Conservation (phyloP, 2,797 vertebrate genomes). For the Gymnoscopelus braueri region DNA sequence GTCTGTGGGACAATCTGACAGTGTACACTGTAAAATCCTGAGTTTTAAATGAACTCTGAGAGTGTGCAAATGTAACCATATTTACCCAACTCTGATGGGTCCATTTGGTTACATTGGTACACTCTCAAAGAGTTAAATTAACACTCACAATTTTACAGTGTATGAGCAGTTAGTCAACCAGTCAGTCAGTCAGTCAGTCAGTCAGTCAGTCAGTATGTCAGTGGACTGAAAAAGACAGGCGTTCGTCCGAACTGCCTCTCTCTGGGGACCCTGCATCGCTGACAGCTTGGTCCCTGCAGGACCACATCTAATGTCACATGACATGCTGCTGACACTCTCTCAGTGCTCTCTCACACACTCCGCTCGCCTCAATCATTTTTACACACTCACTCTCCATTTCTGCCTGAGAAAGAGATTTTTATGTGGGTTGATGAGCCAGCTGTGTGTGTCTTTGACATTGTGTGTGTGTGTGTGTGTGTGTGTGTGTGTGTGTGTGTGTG, state of each 20-base stretch:
- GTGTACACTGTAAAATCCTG: too few relatives aligned
- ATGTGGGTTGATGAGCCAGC: slow-evolving; percentile 4
- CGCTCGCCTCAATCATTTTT: slow-evolving; percentile 39
- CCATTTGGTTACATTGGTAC: too few relatives aligned
- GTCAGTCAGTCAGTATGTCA: slow-evolving; percentile 48
- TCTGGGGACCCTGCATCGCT: slow-evolving; percentile 55
- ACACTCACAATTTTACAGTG: too few relatives aligned
- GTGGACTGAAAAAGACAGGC: slow-evolving; percentile 71
- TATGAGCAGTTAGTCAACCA: background rate
- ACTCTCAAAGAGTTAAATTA: too few relatives aligned
- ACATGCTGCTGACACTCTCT: slow-evolving; percentile 66
- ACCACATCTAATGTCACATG: slow-evolving; percentile 71
- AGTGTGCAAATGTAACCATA: too few relatives aligned
- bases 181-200: background rate
- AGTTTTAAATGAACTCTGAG: too few relatives aligned
- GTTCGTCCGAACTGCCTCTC: slow-evolving; percentile 65
- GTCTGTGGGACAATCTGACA: background rate
- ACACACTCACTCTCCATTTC: slow-evolving; percentile 40
- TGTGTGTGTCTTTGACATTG: background rate
- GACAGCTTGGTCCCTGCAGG: slow-evolving; percentile 72
- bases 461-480: background rate
- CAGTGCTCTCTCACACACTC: slow-evolving; percentile 43
- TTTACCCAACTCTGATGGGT: too few relatives aligned
- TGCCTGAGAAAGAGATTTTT: slow-evolving; percentile 25
- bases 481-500: background rate